phyloP scores from a whole-genome alignment of 2,113 vertebrate species.

The Nothocercus nigrocapillus region DNA sequence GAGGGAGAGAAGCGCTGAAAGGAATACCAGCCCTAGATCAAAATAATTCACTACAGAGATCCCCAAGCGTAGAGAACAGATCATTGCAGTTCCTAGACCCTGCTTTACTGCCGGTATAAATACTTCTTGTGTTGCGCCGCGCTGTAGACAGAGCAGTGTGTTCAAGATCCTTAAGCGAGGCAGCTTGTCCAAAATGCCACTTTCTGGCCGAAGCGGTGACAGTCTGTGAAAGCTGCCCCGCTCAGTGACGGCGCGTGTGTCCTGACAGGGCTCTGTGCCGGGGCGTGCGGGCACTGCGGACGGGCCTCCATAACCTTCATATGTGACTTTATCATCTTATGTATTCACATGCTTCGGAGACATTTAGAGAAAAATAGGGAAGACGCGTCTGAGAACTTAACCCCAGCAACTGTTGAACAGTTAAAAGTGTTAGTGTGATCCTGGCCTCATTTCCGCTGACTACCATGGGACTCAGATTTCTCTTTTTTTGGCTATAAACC shows the following conservation, averaged over 20 bases:
- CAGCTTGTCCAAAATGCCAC: not conserved
- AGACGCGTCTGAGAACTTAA: not conserved
- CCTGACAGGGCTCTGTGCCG: not conserved
- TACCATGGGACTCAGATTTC: not conserved
- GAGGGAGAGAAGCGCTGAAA: not conserved
- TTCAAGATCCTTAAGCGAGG: not conserved
- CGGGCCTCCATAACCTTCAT: not conserved
- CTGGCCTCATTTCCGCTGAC: not conserved
- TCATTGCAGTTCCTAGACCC: not conserved
- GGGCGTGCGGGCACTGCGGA: not conserved
- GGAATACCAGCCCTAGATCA: not conserved
- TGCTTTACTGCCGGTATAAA: not conserved
- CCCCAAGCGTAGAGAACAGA: not conserved
- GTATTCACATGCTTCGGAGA: not conserved
- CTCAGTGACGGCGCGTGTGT: not conserved
- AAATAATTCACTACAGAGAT: slow-evolving; percentile 20
- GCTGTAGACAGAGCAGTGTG: not conserved
- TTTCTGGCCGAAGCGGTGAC: not conserved
- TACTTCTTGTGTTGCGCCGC: not conserved
- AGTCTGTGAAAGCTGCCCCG: slow-evolving; percentile 23
- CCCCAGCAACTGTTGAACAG: not conserved
- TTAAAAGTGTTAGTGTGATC: not conserved
- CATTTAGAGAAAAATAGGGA: not conserved
- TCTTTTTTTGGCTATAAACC: not conserved
- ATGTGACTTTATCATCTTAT: not conserved